phyloP scores from a whole-genome alignment of 2,888 invertebrate genomes.

The Trachelus tabidus region DNA sequence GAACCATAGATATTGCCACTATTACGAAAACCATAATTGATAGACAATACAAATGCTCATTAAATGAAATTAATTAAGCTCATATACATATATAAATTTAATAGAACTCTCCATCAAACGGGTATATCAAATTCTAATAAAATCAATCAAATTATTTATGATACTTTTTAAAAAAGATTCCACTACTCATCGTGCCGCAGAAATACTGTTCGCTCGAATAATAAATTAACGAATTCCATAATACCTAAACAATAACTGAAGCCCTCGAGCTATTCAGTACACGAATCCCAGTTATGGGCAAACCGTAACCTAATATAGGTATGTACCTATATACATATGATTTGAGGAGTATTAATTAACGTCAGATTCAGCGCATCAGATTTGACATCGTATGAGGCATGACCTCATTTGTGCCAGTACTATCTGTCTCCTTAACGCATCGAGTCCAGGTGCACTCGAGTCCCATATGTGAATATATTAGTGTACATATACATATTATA shows the following conservation, averaged over 20 bases:
- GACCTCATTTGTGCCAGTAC: conserved; percentile 46
- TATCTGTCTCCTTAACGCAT: conserved; percentile 47
- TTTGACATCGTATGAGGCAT: conserved; percentile 50
- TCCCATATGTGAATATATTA: neutral
- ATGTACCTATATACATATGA: conserved; percentile 8
- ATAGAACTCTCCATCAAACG: neutral
- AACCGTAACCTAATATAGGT: neutral
- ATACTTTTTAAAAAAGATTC: neutral
- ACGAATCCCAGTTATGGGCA: neutral
- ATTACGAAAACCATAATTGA: neutral
- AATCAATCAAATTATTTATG: neutral
- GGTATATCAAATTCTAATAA: neutral
- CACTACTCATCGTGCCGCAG: neutral
- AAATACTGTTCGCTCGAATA: neutral
- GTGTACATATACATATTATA: neutral
- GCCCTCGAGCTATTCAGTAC: neutral
- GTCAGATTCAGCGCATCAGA: conserved; percentile 50
- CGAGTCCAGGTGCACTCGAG: neutral
- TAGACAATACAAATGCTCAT: neutral
- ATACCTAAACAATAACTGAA: neutral
- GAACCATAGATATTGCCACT: no score
- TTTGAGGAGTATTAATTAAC: conserved; percentile 56
- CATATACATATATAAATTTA: neutral
- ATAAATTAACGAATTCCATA: neutral
- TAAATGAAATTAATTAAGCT: neutral